Percentiles rank a stretch among this genome's conserved stretches.
These are phyloP conservation scores for Bembecia ichneumoniformis DNA, from an alignment of 2,888 invertebrate species.

Conservation along the genomic window DNA sequence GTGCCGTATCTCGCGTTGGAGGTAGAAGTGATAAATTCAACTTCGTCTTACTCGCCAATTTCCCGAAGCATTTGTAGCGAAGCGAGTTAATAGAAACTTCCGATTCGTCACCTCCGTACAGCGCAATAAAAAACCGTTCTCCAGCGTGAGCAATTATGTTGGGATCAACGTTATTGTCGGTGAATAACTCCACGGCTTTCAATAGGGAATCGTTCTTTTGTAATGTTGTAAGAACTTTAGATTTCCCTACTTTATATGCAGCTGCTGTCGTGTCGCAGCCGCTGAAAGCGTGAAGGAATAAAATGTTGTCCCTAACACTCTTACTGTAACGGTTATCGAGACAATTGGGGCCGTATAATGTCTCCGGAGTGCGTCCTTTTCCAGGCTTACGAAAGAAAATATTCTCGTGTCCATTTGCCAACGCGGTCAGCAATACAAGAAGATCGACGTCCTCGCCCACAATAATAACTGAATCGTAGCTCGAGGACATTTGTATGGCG, in stretches of 20 bases:
- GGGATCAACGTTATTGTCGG: neutral
- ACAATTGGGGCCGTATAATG: neutral
- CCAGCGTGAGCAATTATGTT: neutral
- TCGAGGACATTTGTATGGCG: too few relatives aligned
- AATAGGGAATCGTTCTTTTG: neutral
- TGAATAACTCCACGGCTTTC: neutral
- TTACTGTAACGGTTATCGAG: neutral
- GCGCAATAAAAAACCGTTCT: constrained; percentile 1
- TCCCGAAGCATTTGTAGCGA: neutral
- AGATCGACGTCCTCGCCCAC: too few relatives aligned
- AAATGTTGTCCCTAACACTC: neutral
- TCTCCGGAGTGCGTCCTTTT: too few relatives aligned
- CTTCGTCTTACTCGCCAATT: neutral
- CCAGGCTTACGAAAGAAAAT: too few relatives aligned
- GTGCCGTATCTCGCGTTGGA: too few relatives aligned
- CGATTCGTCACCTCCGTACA: neutral
- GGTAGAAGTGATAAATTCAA: neutral
- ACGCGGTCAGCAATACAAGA: too few relatives aligned
- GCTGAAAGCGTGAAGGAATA: neutral
- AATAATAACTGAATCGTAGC: too few relatives aligned
- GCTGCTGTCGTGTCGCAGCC: neutral
- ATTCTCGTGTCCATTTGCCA: too few relatives aligned
- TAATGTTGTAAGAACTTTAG: neutral
- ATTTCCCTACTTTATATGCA: neutral
- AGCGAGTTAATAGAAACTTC: neutral